Evolutionary conservation across 1,140 invertebrate species (phyloP).

Genomic region (Polyergus mexicanus): DNA sequence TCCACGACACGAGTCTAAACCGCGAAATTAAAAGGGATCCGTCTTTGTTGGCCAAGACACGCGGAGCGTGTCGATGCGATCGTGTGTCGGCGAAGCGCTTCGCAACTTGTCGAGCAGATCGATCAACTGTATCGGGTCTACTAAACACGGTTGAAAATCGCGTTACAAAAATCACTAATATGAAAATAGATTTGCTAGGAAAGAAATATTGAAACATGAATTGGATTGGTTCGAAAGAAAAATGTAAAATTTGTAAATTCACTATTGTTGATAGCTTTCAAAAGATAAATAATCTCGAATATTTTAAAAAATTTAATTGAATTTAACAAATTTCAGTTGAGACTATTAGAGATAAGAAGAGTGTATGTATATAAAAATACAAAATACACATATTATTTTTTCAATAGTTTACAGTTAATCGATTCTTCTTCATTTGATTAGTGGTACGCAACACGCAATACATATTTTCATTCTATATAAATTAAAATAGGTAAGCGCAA

Average conservation of each 20-base stretch:
- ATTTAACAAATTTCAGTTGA: background rate
- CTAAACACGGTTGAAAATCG: background rate
- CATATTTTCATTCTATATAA: background rate
- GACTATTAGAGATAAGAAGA: background rate
- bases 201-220: conserved; percentile 27
- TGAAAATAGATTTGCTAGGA: background rate
- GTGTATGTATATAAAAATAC: too few species aligned
- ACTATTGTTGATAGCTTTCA: background rate
- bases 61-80: conserved; percentile 25
- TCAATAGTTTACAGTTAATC: too few species aligned
- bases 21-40: conserved; percentile 55
- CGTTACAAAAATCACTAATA: background rate
- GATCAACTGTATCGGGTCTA: background rate
- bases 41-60: conserved; percentile 22
- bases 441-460: background rate
- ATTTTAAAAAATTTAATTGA: background rate
- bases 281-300: background rate
- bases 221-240: background rate
- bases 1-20: conserved; percentile 33
- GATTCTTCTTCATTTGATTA: background rate
- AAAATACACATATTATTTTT: too few species aligned
- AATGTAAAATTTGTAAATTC: background rate
- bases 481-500: background rate
- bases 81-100: background rate
- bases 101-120: background rate